Base-by-base conservation (phyloP, 2,113 vertebrate genomes). In the Pungitius pungitius region DNA sequence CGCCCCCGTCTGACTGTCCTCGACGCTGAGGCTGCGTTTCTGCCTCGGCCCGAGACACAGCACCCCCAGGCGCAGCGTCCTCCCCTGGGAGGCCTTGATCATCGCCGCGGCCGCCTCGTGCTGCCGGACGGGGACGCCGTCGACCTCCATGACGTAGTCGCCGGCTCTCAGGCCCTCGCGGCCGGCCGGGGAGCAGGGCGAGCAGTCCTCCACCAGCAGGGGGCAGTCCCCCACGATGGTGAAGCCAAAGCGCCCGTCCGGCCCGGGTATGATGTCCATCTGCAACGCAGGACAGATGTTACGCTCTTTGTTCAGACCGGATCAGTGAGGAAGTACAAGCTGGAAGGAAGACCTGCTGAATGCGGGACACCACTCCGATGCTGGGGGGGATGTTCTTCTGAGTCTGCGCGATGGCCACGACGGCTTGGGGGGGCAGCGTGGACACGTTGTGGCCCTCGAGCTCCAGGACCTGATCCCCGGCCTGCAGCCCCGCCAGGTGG, bases 391-490 rank as follows among this genome's bases (percentile, higher is more conserved):
- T 96, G 24, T 94, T 96, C 77, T 89, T 83, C 83, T 97, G 97
- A 64, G 90, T 81, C 77, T 93, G 92, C 6, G 96, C 97, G 77
- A 98, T 91, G 76, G 87, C 85, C 2, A 94, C 85, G 24, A 99
- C 93, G 0, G 92, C 93, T 74, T 95, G 89, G 0, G 89, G 84
- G 72, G 90, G 92, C 83, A 98, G 80, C 1, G 91, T 90, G 0
- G 95, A 95, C 57, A 98, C 97, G 0, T 95, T 94, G 72, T 95
- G 94, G 0, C 97, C 98, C 81, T 99, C 98, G 14, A 99, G 93
- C 92, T 99, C 98, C 93, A 99, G 92, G 54, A 99, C 95, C 89
- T 99, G 95, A 47, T 99, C 98, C 0, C 97, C 98, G 0, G 95
- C 95, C 74, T 93, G 94, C 73, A 99, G 77, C 6, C 98, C 98